phyloP scores from a whole-genome alignment of 2,113 vertebrate genomes.

The Podocnemis expansa region DNA sequence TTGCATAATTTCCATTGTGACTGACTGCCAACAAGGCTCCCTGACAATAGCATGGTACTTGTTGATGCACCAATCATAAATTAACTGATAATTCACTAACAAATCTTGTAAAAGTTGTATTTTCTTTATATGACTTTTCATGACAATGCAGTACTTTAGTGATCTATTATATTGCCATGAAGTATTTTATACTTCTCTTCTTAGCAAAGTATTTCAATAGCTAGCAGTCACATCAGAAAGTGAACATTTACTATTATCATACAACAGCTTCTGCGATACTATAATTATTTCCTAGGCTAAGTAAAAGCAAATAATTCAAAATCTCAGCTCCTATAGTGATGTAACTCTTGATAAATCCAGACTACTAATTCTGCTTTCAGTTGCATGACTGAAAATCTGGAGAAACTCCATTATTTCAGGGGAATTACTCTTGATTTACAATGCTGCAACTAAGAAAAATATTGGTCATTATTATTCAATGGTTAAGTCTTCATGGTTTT shows the following conservation, averaged over 20 bases:
- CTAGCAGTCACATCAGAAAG: too few relatives aligned
- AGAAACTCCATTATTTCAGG: background rate
- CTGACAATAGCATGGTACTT: background rate
- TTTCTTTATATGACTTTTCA: background rate
- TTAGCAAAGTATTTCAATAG: background rate
- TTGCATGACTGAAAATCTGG: background rate
- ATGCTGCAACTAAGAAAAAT: background rate
- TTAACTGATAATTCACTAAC: background rate
- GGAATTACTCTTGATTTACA: background rate
- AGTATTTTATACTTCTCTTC: background rate
- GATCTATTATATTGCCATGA: background rate
- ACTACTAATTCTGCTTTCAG: background rate
- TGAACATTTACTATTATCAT: too few relatives aligned
- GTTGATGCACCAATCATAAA: background rate
- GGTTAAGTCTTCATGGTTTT: background rate
- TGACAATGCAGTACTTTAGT: background rate
- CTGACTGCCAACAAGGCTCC: background rate
- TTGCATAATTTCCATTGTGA: background rate
- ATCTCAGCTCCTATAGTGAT: background rate
- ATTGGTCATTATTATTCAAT: background rate
- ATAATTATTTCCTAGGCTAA: background rate
- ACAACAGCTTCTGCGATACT: accelerated
- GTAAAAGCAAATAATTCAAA: background rate
- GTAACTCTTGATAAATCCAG: background rate
- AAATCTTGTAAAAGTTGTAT: background rate